phyloP scores from a whole-genome alignment of 2,797 vertebrate genomes.

The Lycodopsis pacificus region DNA sequence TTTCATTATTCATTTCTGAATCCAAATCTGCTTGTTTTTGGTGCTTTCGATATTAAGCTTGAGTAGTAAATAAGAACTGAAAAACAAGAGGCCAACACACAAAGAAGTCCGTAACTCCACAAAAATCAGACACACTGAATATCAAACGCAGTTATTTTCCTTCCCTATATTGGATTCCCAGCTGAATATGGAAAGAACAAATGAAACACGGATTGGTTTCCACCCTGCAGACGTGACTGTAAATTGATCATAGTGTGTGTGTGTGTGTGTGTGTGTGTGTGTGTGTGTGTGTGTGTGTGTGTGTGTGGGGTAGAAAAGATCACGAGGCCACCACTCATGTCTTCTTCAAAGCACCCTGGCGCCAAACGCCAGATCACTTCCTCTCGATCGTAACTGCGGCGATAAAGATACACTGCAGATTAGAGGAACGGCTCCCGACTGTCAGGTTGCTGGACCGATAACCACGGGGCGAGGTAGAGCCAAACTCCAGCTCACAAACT shows the following conservation, averaged over 20 bases:
- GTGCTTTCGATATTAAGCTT: background rate
- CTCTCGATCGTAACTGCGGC: background rate
- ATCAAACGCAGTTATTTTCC: background rate
- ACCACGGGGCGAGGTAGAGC: background rate
- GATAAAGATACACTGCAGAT: background rate
- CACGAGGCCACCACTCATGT: conserved; percentile 21
- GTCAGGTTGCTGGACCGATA: conserved; percentile 12
- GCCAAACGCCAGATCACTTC: conserved; percentile 14
- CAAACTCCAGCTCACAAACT: conserved; percentile 6
- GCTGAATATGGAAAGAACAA: background rate
- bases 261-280: background rate
- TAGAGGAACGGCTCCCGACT: background rate
- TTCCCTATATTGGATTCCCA: background rate
- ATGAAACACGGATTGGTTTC: background rate
- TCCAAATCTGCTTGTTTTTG: background rate
- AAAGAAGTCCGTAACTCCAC: no score
- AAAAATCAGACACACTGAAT: no score
- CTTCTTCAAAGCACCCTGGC: conserved; percentile 16
- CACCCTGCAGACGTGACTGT: conserved; percentile 9
- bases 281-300: background rate
- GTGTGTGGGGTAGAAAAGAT: conserved; percentile 39
- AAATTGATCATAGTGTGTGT: conserved; percentile 12
- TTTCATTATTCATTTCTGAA: background rate
- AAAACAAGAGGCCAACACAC: background rate
- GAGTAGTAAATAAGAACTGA: background rate